Evolutionary conservation across 92 coral and sea anemone genomes (phyloP).

Genomic region (Porites divaricata): DNA sequence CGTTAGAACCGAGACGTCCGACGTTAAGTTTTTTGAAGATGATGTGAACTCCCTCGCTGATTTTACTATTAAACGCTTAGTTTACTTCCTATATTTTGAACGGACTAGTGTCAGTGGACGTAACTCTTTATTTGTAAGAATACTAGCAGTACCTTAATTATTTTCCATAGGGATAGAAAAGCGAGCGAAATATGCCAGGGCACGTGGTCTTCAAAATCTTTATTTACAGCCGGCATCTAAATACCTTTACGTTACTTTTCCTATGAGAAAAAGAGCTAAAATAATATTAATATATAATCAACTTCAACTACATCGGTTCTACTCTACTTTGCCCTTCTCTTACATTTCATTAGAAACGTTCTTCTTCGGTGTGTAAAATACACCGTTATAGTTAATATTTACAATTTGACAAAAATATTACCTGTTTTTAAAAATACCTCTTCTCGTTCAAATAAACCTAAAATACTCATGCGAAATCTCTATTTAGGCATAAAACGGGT

Average conservation of each 20-base stretch:
- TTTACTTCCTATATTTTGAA: too few species aligned
- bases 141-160: too few species aligned
- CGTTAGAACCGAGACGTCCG: too few species aligned
- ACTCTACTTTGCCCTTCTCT: background rate
- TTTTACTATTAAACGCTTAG: too few species aligned
- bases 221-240: constrained; percentile 41
- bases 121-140: too few species aligned
- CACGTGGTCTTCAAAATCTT: background rate
- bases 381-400: constrained; percentile 14
- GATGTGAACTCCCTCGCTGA: too few species aligned
- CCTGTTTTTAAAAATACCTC: constrained; percentile 16
- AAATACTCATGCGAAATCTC: background rate
- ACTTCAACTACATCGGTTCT: constrained; percentile 18
- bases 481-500: background rate
- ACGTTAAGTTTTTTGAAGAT: too few species aligned
- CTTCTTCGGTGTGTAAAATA: background rate
- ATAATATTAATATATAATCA: constrained; percentile 26
- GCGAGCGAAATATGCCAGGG: too few species aligned
- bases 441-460: background rate
- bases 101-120: too few species aligned
- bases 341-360: background rate
- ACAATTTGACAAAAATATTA: constrained; percentile 34
- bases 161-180: too few species aligned
- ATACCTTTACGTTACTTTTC: constrained; percentile 22
- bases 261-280: constrained; percentile 11